Evolutionary conservation across 2,888 invertebrate genomes (phyloP).

Genomic region (Lamellibrachia columna): DNA sequence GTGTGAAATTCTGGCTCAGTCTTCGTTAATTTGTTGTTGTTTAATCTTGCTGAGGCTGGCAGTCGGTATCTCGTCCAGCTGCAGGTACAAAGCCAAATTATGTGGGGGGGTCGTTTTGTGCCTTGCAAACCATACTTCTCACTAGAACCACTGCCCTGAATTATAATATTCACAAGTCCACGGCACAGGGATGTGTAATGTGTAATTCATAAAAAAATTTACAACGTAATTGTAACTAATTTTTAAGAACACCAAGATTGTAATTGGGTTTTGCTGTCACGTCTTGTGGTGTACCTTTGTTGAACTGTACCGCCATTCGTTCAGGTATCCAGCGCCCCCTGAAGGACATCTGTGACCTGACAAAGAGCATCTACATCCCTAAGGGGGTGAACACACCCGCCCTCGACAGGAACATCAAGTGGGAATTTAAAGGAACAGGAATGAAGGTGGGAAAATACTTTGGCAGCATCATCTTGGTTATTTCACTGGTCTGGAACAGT

Average conservation of each 20-base stretch:
- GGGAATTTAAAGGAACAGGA: constrained; percentile 80
- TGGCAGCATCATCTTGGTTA: neutral
- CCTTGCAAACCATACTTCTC: too few relatives aligned
- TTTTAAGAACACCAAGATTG: neutral
- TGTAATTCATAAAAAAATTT: too few relatives aligned
- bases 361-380: constrained; percentile 98
- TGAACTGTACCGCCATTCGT: neutral
- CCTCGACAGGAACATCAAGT: constrained; percentile 80
- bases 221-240: too few relatives aligned
- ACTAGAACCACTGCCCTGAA: too few relatives aligned
- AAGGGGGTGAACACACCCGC: constrained; percentile 97
- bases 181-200: too few relatives aligned
- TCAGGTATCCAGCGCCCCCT: constrained; percentile 91
- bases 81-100: too few relatives aligned
- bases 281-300: neutral
- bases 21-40: too few relatives aligned
- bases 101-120: too few relatives aligned
- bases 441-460: constrained; percentile 7
- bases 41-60: too few relatives aligned
- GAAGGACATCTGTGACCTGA: constrained; percentile 91
- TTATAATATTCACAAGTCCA: too few relatives aligned
- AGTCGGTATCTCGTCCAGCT: too few relatives aligned
- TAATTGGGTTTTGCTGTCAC: neutral
- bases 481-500: neutral
- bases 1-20: too few relatives aligned